Conservation (phyloP, 2,113 vertebrate species). For the Eonycteris spelaea region DNA sequence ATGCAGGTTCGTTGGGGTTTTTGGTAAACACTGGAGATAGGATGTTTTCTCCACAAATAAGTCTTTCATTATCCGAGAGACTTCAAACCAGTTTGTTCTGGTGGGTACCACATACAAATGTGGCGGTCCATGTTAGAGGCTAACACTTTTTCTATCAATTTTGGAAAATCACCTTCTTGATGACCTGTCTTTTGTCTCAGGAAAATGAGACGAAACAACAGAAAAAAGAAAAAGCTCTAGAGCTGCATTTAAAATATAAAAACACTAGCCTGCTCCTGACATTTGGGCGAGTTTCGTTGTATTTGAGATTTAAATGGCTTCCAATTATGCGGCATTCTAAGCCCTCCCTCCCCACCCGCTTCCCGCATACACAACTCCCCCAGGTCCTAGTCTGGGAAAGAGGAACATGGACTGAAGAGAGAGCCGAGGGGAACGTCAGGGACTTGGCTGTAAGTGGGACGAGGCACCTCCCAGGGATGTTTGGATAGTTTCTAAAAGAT, state of each 20-base stretch:
- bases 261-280: background rate
- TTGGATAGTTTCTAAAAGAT: background rate
- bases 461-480: background rate
- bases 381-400: background rate
- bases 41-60: slow-evolving; percentile 30
- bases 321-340: background rate
- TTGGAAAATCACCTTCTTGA: background rate
- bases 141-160: background rate
- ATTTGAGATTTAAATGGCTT: background rate
- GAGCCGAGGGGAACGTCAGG: too few relatives aligned
- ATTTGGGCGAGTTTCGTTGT: background rate
- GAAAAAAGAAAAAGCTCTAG: background rate
- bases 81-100: background rate
- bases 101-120: background rate
- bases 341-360: too few relatives aligned
- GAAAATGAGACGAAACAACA: background rate
- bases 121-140: background rate
- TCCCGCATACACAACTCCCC: background rate
- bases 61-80: background rate
- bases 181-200: slow-evolving; percentile 9
- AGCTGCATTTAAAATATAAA: background rate
- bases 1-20: slow-evolving; percentile 30
- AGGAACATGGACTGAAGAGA: rapidly evolving
- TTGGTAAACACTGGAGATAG: slow-evolving; percentile 45
- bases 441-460: background rate